Conservation (phyloP, 2,797 vertebrate genomes). For the Pangasius mekongensis region DNA sequence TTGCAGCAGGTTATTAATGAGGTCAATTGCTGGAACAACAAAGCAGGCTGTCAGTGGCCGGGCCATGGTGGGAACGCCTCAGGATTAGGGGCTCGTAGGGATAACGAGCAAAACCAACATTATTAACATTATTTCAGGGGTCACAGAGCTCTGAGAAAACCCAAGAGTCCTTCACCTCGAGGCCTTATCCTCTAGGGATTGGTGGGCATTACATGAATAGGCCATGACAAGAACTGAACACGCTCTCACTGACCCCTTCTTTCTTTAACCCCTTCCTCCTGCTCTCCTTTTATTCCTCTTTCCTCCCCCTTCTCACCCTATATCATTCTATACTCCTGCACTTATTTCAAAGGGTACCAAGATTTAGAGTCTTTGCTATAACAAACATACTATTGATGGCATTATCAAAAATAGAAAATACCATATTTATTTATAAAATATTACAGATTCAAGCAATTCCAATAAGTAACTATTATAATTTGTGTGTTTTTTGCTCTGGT, state of each 20-base stretch:
- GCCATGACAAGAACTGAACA: conserved; percentile 61
- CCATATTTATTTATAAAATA: neutral
- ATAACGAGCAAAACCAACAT: conserved; percentile 82
- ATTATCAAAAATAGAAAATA: neutral
- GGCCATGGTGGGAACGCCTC: conserved; percentile 47
- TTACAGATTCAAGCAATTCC: neutral
- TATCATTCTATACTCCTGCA: neutral
- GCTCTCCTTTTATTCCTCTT: conserved; percentile 28
- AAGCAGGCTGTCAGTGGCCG: conserved; percentile 57
- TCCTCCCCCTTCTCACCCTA: conserved; percentile 30
- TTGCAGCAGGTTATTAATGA: conserved; percentile 98
- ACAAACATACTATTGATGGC: neutral
- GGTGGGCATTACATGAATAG: conserved; percentile 73
- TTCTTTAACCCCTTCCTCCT: conserved; percentile 51
- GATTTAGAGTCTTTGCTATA: neutral
- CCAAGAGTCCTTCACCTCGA: conserved; percentile 62
- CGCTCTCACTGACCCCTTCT: conserved; percentile 34
- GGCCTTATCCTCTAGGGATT: conserved; percentile 55
- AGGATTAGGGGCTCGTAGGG: conserved; percentile 57
- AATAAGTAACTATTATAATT: neutral
- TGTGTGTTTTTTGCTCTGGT: neutral
- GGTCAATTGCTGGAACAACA: conserved; percentile 88
- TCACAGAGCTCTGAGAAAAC: conserved; percentile 71
- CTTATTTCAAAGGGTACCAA: neutral
- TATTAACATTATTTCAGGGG: conserved; percentile 79